Base-by-base conservation (phyloP, 2,888 invertebrate species). In the Drosophila prostipennis region DNA sequence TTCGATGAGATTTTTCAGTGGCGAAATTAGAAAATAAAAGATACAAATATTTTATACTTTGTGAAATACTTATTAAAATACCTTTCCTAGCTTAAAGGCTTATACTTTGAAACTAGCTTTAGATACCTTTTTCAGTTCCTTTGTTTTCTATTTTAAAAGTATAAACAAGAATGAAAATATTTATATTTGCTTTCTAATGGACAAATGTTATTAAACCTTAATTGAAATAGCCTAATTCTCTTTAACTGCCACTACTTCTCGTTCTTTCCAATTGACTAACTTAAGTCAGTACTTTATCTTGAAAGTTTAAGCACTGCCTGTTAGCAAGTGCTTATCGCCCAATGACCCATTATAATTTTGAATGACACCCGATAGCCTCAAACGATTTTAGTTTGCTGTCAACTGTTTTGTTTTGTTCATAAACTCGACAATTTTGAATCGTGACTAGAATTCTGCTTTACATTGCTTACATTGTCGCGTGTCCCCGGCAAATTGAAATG, bases 381-480 rank as follows among this genome's bases (percentile, higher is more conserved):
- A 58, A 52, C 37, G 19, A n/a, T 43, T 37, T 39, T 34, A 29
- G 57, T 70, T 58, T 29, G 26, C 51, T 70, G 70, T 70, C 58
- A 51, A 68, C 45, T 37, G 39, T 13, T 45, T 51, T 37, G 58
- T 40, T 34, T 51, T 42, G 11, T 69, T 16, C 32, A n/a, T 14
- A 43, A 57, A 36, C 16, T 65, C n/a, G 39, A 46, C 67, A 45
- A 39, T 37, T 49, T 19, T 0, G 0, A 52, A n/a, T 63, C 49
- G 54, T 63, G 63, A 40, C 45, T 14, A 13, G 34, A 60, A 40
- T 46, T 14, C 19, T 14, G 32, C 14, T 8, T 55, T 43, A 54
- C 67, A 53, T 45, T 48, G 40, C 29, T 52, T 23, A 53, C 42
- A 49, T 19, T 32, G 49, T 85, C 60, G 80, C 86, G 71, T 80